These are phyloP conservation scores for Megaceryle maxima DNA, from an alignment of 2,113 vertebrate genomes.

Conservation along the genomic window DNA sequence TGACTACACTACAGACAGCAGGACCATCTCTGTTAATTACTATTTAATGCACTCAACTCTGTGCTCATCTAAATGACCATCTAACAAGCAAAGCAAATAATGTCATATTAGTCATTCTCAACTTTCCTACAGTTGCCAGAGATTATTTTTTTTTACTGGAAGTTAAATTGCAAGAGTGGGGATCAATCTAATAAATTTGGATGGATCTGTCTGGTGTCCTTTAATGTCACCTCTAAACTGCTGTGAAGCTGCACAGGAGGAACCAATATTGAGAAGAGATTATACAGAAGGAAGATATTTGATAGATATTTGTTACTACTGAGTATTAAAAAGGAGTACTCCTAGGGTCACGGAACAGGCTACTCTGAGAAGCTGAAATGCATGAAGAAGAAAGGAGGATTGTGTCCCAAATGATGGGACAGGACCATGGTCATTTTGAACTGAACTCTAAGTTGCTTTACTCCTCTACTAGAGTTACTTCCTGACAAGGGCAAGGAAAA, in stretches of 20 bases:
- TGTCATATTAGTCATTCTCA: neutral
- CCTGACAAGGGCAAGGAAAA: neutral
- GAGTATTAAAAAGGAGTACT: neutral
- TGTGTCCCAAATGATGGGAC: neutral
- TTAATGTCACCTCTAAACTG: neutral
- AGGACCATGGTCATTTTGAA: neutral
- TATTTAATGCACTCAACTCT: neutral
- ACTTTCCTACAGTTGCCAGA: neutral
- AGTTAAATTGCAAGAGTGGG: neutral
- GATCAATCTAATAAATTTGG: neutral
- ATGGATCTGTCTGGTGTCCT: neutral
- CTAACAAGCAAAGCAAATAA: neutral
- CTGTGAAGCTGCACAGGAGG: neutral
- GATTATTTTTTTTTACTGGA: neutral
- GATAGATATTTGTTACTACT: neutral
- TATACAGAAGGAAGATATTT: neutral
- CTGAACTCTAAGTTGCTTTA: neutral
- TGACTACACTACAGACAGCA: neutral
- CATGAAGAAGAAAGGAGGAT: neutral
- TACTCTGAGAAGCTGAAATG: neutral
- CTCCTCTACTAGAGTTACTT: neutral
- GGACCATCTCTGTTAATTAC: neutral
- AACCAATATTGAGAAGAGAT: neutral
- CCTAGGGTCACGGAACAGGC: neutral
- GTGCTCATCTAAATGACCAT: neutral